Evolutionary conservation across 2,113 vertebrate genomes (phyloP), one percentile per base, ranked within the genome.

Genomic region (Enhydra lutris): DNA sequence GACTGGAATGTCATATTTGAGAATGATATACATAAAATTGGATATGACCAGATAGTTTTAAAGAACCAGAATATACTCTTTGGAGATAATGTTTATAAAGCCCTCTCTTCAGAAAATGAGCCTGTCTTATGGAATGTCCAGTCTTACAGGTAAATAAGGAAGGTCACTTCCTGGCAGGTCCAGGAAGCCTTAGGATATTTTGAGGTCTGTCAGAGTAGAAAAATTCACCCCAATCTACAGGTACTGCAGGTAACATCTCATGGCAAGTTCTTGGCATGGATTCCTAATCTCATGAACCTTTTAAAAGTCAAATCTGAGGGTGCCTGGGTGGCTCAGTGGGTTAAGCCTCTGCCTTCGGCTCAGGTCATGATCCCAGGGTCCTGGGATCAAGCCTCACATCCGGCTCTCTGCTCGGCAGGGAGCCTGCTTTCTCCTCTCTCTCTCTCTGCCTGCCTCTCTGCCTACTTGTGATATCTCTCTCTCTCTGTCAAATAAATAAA

Each of bases 241-340:
- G 13, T 73, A 65, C 11, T 21, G 10, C 65, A 85, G 55, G 29
- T 52, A 45, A 90, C 74, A 52, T 52, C 36, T 94, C 47, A 90
- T 69, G 26, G 67, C 39, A 96, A 95, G n/a, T 24, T 42, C 61
- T 69, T 69, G 55, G 57, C 9, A 50, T 76, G 63, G 24, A 31
- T 80, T 84, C 34, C 18, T 81, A 85, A 95, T 7, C 47, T 76
- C 4, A 3, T 61, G 23, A 88, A 26, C 11, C 9, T 82, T 95
- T 71, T 55, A 93, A 96, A 96, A 93, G 42, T 80, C 18, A 93
- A 61, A 79, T 69, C 17, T 95, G 42, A 87, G 55, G 39, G 39
- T 42, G 39, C 39, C 39, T 42, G 39, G 39, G 39, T 42, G 39
- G 39, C 39, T 42, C 39, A 42, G 39, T 42, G 39, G 39, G 39